phyloP scores from a whole-genome alignment of 2,113 vertebrate species.

The Accipiter virgatus region DNA sequence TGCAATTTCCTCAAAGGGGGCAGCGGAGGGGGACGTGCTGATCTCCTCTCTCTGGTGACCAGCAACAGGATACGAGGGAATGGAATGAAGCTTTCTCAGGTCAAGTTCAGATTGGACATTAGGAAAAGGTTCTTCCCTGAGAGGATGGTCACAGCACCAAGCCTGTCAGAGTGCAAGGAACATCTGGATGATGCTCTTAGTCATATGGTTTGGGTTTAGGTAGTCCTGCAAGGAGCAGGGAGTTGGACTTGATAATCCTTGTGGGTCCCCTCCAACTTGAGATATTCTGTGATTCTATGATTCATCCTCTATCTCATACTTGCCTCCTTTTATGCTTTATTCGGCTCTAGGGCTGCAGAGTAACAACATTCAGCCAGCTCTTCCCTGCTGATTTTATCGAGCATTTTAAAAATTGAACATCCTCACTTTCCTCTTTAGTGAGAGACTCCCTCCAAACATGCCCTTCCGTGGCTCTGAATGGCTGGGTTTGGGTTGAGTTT shows the following conservation, averaged over 20 bases:
- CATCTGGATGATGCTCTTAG: too few species aligned
- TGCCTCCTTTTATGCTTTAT: background rate
- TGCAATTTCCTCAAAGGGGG: too few species aligned
- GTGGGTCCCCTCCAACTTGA: background rate
- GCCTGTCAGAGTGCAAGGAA: too few species aligned
- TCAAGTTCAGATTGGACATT: background rate
- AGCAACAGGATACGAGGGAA: too few species aligned
- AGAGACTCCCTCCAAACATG: background rate
- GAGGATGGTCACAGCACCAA: background rate
- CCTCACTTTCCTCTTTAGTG: background rate
- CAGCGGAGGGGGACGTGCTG: too few species aligned
- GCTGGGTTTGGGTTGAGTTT: background rate
- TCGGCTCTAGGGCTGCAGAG: background rate
- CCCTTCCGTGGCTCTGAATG: background rate
- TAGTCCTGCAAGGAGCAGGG: too few species aligned
- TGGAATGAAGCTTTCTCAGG: background rate
- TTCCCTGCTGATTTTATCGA: background rate
- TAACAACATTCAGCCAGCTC: background rate
- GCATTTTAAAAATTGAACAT: background rate
- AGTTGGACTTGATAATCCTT: background rate
- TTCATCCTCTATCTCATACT: background rate
- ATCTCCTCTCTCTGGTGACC: too few species aligned
- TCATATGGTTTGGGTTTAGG: too few species aligned
- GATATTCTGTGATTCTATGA: background rate
- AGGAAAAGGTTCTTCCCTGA: background rate